Base-by-base conservation (phyloP, 2,888 invertebrate genomes). In the Cactoblastis cactorum region DNA sequence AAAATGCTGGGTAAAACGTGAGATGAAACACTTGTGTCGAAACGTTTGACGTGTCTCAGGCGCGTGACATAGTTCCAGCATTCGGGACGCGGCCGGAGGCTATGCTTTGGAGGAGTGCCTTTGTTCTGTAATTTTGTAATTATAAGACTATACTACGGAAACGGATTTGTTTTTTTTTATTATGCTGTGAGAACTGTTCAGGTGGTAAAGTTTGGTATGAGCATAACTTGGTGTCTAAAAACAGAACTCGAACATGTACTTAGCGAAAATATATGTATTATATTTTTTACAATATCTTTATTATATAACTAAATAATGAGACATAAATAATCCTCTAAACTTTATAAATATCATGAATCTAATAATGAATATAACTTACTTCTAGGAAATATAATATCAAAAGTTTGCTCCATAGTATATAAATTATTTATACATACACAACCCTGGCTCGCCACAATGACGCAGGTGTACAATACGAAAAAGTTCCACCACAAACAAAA, bases 31-130 rank as follows among this genome's bases (percentile, higher is more conserved):
- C 35, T 22, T 6, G 33, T n/a, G 33, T 33, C 12, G 12, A 6
- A 18, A 6, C 18, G 38, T 19, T 19, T 19, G 38, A 19, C 34
- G 14, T 35, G 15, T 5, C 6, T 1, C 14, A 8, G 11, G 38
- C 39, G n/a, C 39, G 39, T 41, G 39, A 41, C 39, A 41, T 18
- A 41, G 22, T 41, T 41, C 39, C 39, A 41, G 9, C 12, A 41
- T 41, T 41, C 22, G 22, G 39, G 12, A 41, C 22, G 34, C 34
- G 37, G 37, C 37, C 37, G 17, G 37, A 11, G 37, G 37, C 37
- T 37, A 15, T 17, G 17, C 37, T 37, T 17, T 37, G 17, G 8
- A 35, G 14, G 34, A 35, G 14, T 37, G 35, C 17, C 15, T 17
- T 37, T 37, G 37, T 37, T 37, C 14, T 24, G 1, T 24, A 14